Evolutionary conservation across 1,140 invertebrate species (phyloP).

Genomic region (Drosophila littoralis): DNA sequence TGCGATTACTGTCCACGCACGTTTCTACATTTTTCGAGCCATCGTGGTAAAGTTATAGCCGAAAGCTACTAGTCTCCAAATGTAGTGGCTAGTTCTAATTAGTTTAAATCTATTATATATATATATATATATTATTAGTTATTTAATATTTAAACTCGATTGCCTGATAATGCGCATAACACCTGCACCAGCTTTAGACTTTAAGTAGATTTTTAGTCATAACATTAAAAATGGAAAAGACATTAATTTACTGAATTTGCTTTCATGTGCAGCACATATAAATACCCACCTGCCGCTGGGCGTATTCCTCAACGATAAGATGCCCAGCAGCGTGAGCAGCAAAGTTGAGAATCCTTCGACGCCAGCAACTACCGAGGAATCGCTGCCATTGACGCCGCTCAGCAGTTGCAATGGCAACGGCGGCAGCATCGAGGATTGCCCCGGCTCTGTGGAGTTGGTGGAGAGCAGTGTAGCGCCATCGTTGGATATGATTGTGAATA

Average conservation of each 20-base stretch:
- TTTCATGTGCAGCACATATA: conserved; percentile 60
- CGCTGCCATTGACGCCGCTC: conserved; percentile 36
- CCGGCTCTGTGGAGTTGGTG: conserved; percentile 56
- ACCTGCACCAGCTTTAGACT: conserved; percentile 38
- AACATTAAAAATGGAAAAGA: background rate
- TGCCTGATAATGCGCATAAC: conserved; percentile 39
- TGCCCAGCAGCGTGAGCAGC: conserved; percentile 10
- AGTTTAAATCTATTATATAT: background rate
- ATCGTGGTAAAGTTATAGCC: conserved; percentile 71
- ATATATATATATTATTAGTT: background rate
- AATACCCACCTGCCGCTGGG: conserved; percentile 65
- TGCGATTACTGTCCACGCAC: conserved; percentile 86
- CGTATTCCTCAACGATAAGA: conserved; percentile 57
- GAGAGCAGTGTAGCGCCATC: conserved; percentile 56
- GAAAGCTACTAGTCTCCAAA: background rate
- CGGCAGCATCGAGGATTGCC: conserved; percentile 52
- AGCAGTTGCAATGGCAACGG: conserved; percentile 36
- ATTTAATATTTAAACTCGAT: background rate
- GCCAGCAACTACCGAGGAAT: conserved; percentile 21
- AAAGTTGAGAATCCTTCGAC: conserved; percentile 28
- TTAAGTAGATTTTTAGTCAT: conserved; percentile 12
- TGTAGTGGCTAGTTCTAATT: conserved; percentile 19
- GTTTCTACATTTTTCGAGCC: conserved; percentile 86
- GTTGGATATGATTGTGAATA: conserved; percentile 48
- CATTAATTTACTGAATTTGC: conserved; percentile 10